These are phyloP conservation scores for Torymus tubicola DNA, from an alignment of 2,888 invertebrate species.

Conservation along the genomic window DNA sequence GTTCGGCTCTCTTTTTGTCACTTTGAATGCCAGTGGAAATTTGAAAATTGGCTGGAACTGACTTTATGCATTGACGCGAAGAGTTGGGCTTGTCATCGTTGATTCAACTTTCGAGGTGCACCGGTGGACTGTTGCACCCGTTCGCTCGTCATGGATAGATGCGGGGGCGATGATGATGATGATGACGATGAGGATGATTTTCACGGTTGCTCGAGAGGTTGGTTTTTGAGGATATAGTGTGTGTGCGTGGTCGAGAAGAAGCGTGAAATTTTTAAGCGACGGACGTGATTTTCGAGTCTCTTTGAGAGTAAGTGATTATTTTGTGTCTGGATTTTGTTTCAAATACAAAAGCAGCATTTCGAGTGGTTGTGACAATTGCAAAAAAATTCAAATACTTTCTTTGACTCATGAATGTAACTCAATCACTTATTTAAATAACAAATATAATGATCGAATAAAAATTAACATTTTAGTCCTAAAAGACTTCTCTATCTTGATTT, in stretches of 20 bases:
- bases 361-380: too few relatives aligned
- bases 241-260: not conserved
- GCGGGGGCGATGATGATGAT: not conserved
- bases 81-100: conserved; percentile 21
- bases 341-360: too few relatives aligned
- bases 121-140: conserved; percentile 21
- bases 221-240: too few relatives aligned
- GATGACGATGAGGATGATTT: not conserved
- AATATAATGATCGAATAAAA: too few relatives aligned
- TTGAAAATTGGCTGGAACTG: conserved; percentile 40
- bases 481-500: too few relatives aligned
- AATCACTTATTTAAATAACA: too few relatives aligned
- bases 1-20: not conserved
- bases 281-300: not conserved
- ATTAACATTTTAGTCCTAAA: too few relatives aligned
- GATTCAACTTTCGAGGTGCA: conserved; percentile 7
- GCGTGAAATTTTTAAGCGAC: conserved; percentile 1
- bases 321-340: too few relatives aligned
- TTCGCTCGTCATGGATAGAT: not conserved
- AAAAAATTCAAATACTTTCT: too few relatives aligned
- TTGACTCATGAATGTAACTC: too few relatives aligned
- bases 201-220: not conserved
- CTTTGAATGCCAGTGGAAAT: conserved; percentile 33
- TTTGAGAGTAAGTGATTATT: not conserved
- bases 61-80: conserved; percentile 14